phyloP scores from a whole-genome alignment of 2,797 vertebrate species.

The Microctenopoma steveboyesi region DNA sequence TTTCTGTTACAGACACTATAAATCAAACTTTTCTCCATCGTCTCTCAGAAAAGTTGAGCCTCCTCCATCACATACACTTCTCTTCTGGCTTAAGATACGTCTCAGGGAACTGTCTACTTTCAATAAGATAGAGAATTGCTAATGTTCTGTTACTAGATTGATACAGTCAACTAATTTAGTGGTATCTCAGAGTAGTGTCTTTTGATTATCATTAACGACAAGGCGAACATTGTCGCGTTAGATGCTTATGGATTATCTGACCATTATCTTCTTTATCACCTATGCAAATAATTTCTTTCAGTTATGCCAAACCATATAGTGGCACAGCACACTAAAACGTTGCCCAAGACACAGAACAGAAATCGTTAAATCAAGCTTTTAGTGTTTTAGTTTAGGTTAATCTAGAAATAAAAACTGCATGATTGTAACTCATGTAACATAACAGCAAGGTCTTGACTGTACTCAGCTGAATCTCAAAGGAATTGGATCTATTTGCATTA shows the following conservation, averaged over 20 bases:
- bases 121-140: constrained; percentile 33
- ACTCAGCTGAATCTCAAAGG: no score
- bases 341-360: not conserved
- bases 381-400: not conserved
- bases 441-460: no score
- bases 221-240: constrained; percentile 31
- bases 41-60: constrained; percentile 50
- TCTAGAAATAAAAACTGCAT: not conserved
- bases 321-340: constrained; percentile 6
- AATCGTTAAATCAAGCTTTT: no score
- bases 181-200: not conserved
- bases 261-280: constrained; percentile 63
- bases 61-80: constrained; percentile 32
- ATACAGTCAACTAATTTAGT: no score
- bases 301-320: constrained; percentile 42
- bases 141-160: not conserved
- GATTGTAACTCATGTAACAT: not conserved
- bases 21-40: constrained; percentile 70
- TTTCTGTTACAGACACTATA: constrained; percentile 75
- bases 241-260: constrained; percentile 69
- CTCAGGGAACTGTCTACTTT: constrained; percentile 35
- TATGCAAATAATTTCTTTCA: constrained; percentile 56
- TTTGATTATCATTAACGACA: constrained; percentile 29
- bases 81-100: constrained; percentile 57
- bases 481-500: no score